phyloP scores from a whole-genome alignment of 2,113 vertebrate species.

The Poecilia latipinna region DNA sequence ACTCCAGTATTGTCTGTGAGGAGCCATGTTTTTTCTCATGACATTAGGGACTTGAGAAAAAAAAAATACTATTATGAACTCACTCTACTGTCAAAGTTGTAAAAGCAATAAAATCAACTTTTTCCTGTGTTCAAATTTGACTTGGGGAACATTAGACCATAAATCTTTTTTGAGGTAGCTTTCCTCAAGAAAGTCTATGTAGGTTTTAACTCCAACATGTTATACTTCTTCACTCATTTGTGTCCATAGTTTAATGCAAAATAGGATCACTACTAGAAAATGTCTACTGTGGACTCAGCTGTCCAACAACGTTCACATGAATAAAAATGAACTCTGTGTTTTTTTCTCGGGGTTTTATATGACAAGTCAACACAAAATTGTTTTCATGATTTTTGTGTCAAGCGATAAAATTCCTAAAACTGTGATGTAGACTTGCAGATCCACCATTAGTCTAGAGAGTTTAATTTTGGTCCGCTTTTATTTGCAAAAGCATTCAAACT shows the following conservation, averaged over 20 bases:
- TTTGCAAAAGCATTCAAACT: not conserved
- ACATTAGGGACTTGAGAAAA: not conserved
- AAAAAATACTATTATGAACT: conserved; percentile 15
- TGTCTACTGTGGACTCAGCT: not conserved
- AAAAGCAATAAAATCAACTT: conserved; percentile 21
- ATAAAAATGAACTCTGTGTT: too few species aligned
- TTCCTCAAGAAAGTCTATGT: conserved; percentile 6
- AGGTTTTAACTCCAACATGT: conserved; percentile 12
- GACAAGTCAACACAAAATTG: too few species aligned
- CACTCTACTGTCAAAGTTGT: not conserved
- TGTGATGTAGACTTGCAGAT: too few species aligned
- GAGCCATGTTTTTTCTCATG: conserved; percentile 8
- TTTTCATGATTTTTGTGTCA: too few species aligned
- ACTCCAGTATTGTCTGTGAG: conserved; percentile 3
- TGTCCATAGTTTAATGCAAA: conserved; percentile 20
- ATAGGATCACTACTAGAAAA: not conserved
- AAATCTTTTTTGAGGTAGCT: not conserved
- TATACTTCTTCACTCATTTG: not conserved
- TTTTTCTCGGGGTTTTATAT: too few species aligned
- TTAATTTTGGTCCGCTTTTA: not conserved
- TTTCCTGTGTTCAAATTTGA: not conserved
- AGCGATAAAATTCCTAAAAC: too few species aligned
- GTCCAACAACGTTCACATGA: not conserved
- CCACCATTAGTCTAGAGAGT: not conserved
- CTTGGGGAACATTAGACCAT: conserved; percentile 17